Conservation (phyloP, 1,140 invertebrate species). For the Heliconius nattereri region DNA sequence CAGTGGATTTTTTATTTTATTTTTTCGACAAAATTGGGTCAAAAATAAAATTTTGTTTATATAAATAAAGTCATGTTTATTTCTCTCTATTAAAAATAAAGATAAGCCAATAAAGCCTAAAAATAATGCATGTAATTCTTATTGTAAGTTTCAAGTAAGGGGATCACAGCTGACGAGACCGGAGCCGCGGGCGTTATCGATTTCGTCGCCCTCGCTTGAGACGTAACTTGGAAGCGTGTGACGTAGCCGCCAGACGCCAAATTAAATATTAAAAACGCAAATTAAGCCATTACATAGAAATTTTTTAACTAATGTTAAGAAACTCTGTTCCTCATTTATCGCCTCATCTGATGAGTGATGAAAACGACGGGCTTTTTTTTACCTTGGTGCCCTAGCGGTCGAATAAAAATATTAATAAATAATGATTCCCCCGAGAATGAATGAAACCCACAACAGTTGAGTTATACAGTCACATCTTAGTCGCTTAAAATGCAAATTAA, state of each 20-base stretch:
- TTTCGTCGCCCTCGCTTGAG: conserved; percentile 24
- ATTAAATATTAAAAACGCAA: conserved; percentile 30
- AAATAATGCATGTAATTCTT: conserved; percentile 13
- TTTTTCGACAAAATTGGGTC: neutral
- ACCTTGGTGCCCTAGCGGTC: too few species aligned
- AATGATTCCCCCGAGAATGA: too few species aligned
- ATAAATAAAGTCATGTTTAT: neutral
- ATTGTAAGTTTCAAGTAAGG: conserved; percentile 23
- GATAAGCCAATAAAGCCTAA: neutral
- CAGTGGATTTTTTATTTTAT: neutral
- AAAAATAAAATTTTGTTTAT: neutral
- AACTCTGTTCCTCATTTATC: too few species aligned
- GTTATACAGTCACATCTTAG: too few species aligned
- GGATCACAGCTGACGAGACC: conserved; percentile 33
- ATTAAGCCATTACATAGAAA: neutral
- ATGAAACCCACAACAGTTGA: too few species aligned
- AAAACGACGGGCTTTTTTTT: too few species aligned
- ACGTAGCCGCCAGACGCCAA: conserved; percentile 30
- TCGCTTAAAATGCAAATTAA: neutral
- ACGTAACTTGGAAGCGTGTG: conserved; percentile 13
- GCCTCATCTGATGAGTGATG: too few species aligned
- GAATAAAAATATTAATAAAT: too few species aligned
- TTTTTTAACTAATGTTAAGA: too few species aligned
- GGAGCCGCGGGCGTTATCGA: conserved; percentile 26
- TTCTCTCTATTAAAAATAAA: neutral